A percentile compares a stretch with the other conserved stretches of the same genome.
phyloP scores from a whole-genome alignment of 2,888 invertebrate genomes.

The Ormyrus thymus region DNA sequence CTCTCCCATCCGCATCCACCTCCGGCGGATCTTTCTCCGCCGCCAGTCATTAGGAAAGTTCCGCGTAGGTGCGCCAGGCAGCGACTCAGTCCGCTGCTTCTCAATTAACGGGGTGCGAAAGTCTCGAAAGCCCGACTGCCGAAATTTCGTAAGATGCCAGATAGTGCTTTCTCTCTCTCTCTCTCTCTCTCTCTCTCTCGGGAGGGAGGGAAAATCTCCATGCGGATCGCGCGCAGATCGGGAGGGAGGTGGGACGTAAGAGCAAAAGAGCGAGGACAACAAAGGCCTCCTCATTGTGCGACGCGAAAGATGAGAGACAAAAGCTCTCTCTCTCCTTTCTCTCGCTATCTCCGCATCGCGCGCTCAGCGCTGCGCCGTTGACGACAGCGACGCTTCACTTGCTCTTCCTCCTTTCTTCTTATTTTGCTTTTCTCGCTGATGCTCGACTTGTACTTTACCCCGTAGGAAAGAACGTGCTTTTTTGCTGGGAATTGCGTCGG shows the following conservation, averaged over 20 bases:
- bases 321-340: constrained; percentile 56
- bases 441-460: no score
- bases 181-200: no score
- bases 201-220: constrained; percentile 38
- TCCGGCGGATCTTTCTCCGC: constrained; percentile 7
- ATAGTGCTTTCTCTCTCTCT: neutral
- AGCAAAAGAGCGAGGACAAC: constrained; percentile 52
- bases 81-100: constrained; percentile 40
- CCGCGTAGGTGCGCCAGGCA: constrained; percentile 32
- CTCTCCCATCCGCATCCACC: constrained; percentile 4
- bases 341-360: constrained; percentile 47
- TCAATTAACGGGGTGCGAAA: constrained; percentile 54
- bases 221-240: constrained; percentile 49
- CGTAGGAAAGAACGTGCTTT: no score
- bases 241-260: constrained; percentile 6
- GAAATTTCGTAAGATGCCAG: constrained; percentile 47
- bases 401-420: constrained; percentile 42
- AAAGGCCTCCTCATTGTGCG: constrained; percentile 61
- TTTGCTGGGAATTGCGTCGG: no score
- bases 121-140: constrained; percentile 26
- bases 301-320: constrained; percentile 61
- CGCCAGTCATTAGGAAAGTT: constrained; percentile 55
- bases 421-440: neutral
- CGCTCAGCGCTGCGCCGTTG: constrained; percentile 47
- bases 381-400: constrained; percentile 6